phyloP scores from a whole-genome alignment of 1,140 invertebrate species.

The Heliothis subflexa region DNA sequence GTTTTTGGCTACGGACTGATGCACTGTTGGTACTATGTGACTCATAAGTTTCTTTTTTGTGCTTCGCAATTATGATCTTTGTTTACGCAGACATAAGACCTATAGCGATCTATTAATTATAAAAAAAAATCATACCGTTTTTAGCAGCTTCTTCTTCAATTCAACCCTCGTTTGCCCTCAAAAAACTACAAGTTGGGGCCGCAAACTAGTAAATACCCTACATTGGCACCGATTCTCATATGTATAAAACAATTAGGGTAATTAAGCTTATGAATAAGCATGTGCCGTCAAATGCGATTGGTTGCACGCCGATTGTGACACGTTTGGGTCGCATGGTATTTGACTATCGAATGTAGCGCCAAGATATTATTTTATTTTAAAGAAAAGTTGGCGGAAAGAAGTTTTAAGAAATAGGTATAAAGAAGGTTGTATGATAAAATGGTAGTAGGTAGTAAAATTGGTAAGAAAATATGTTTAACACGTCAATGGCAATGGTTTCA shows the following conservation, averaged over 20 bases:
- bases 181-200: background rate
- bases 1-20: conserved; percentile 22
- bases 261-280: conserved; percentile 79
- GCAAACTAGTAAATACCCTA: background rate
- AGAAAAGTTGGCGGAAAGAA: background rate
- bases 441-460: too few relatives aligned
- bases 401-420: background rate
- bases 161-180: too few relatives aligned
- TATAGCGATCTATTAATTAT: too few relatives aligned
- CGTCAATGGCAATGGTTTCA: too few relatives aligned
- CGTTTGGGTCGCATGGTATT: background rate
- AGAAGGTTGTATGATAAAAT: too few relatives aligned
- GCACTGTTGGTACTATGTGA: background rate
- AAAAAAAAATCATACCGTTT: too few relatives aligned
- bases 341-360: background rate
- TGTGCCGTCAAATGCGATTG: conserved; percentile 72
- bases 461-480: too few relatives aligned
- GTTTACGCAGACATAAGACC: too few relatives aligned
- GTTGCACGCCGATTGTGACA: conserved; percentile 22
- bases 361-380: too few relatives aligned
- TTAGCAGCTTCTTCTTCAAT: too few relatives aligned
- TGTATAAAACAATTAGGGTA: conserved; percentile 70
- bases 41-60: background rate
- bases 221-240: conserved; percentile 4
- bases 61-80: too few relatives aligned